Evolutionary conservation across 2,888 invertebrate genomes (phyloP).

Genomic region (Chymomyza fuscimana): DNA sequence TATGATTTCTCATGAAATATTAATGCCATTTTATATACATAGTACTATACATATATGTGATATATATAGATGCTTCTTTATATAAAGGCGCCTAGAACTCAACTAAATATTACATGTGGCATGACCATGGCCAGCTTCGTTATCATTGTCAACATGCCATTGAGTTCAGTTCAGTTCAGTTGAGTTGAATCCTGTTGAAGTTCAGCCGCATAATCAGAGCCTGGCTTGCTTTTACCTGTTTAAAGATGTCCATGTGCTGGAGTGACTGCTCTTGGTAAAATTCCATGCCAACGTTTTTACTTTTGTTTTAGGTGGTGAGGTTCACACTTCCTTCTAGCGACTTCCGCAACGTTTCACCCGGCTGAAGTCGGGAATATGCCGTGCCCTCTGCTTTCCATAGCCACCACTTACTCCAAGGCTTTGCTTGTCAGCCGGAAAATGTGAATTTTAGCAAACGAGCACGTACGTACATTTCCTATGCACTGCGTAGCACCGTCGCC

Average conservation of each 20-base stretch:
- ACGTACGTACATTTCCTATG: constrained; percentile 66
- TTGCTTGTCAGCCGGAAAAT: constrained; percentile 61
- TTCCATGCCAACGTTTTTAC: constrained; percentile 15
- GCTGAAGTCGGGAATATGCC: constrained; percentile 11
- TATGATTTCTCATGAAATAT: constrained; percentile 72
- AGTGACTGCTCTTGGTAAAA: background rate
- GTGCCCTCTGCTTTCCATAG: constrained; percentile 6
- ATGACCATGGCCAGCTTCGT: constrained; percentile 65
- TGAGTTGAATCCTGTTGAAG: background rate
- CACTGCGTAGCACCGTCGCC: constrained; percentile 22
- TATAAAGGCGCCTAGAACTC: background rate
- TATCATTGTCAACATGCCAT: constrained; percentile 73
- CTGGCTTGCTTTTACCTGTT: constrained; percentile 27
- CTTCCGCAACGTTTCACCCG: constrained; percentile 56
- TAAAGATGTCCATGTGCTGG: background rate
- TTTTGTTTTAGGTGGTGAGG: constrained; percentile 32
- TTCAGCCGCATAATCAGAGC: constrained; percentile 60
- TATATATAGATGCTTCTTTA: background rate
- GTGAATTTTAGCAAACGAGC: constrained; percentile 71
- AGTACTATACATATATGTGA: background rate
- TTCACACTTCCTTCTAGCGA: constrained; percentile 49
- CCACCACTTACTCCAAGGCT: constrained; percentile 41
- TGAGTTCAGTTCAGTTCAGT: constrained; percentile 50
- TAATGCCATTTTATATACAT: constrained; percentile 67
- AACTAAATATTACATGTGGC: background rate